phyloP scores from a whole-genome alignment of 1,140 invertebrate genomes.

The Streblospio benedicti region DNA sequence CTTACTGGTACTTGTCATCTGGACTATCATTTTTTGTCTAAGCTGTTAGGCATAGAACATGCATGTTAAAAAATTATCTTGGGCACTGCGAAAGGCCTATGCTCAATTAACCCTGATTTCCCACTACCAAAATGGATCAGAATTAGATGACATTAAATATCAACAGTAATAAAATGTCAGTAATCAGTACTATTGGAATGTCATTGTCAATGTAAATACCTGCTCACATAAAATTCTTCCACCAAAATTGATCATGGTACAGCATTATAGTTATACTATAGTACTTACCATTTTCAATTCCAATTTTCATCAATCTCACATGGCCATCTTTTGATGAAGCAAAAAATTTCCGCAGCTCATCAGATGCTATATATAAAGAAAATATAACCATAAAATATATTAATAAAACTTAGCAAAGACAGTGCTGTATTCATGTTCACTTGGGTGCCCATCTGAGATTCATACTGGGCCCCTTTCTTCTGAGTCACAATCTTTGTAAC shows the following conservation, averaged over 20 bases:
- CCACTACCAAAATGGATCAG: no score
- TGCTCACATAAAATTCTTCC: not conserved
- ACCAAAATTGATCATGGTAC: constrained; percentile 4
- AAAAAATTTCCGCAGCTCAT: constrained; percentile 34
- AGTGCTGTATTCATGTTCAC: no score
- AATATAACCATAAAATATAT: not conserved
- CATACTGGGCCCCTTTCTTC: no score
- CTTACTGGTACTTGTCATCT: not conserved
- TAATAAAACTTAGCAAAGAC: not conserved
- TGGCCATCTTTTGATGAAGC: constrained; percentile 34
- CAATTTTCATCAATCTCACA: constrained; percentile 33
- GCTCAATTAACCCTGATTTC: not conserved
- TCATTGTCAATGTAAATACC: not conserved
- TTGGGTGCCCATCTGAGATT: no score
- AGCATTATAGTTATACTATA: no score
- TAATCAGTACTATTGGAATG: not conserved
- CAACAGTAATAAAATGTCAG: no score
- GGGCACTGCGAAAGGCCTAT: not conserved
- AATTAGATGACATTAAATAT: no score
- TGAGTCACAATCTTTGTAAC: no score
- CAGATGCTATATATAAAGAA: constrained; percentile 32
- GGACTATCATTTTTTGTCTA: not conserved
- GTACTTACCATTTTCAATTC: constrained; percentile 36
- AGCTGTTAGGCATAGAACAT: not conserved
- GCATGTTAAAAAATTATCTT: not conserved